Evolutionary conservation across 2,113 vertebrate genomes (phyloP), one percentile per base, ranked within the genome.

Genomic region (Ceyx margarethae): DNA sequence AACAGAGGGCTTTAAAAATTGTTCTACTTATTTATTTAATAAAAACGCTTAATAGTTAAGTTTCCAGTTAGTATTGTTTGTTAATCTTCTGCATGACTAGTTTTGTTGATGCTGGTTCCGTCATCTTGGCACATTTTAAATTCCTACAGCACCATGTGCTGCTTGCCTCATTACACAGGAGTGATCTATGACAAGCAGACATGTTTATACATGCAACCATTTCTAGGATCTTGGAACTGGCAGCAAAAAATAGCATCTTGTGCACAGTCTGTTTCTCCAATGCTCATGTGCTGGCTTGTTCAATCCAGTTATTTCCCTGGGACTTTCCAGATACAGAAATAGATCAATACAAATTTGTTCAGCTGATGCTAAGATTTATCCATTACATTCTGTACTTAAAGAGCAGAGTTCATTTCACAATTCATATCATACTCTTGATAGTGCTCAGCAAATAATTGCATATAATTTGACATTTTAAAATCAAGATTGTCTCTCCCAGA

Each of bases 161-260:
- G 85, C 88, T 88, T 95, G 92, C 85, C 76, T 96, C 90, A 95
- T 95, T 95, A 95, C 80, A 72, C 83, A 90, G 92, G 61, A 91
- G 77, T 81, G 88, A 93, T 94, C 88, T 88, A 78, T 72, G 88
- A 90, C 80, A 90, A 88, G 51, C 72, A 94, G 85, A 67, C 19
- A 3, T 93, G 72, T 94, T 96, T 95, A 95, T 81, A 72, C 61
- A 86, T 0, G 42, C 80, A 88, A 33, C 73, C 45, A 61, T 86
- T 88, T 91, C 80, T 81, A 75, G 92, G 80, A 45, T 51, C 66
- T 68, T 86, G 73, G 61, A 93, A 90, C 65, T 85, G 79, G 87
- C 68, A 94, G 76, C 48, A 90, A 93, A 94, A 94, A 89, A 80
- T 48, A 95, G 22, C 85, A 78, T 86, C 90, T 86, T 91, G 72